Base-by-base conservation (phyloP, 2,113 vertebrate species). In the Syngnathoides biaculeatus region DNA sequence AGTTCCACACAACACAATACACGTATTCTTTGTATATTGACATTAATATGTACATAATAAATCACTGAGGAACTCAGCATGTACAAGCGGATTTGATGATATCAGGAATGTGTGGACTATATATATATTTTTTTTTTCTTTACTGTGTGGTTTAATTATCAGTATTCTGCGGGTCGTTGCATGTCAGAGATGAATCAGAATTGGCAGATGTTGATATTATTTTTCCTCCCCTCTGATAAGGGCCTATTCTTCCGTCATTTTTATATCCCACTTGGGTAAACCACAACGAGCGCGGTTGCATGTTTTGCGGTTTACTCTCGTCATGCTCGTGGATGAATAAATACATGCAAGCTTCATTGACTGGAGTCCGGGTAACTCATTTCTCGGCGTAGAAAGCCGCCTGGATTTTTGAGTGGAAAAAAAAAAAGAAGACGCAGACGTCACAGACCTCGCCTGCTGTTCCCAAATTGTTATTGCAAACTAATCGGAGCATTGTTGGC, bases 161-260 rank as follows among this genome's bases (percentile, higher is more conserved):
- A 14, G 24, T 12, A 15, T 26, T 55, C 65, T 43, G 35, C 73
- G 40, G 71, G 68, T 66, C 64, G 64, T 38, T 40, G 52, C 60
- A 58, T 53, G 45, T 19, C 38, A 75, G 67, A 79, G 75, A 84
- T 73, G 71, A 15, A 57, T 15, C 26, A 27, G n/a, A 24, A 62
- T 62, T 15, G 13, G 63, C 74, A n/a, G n/a, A n/a, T 77, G 63
- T 68, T 80, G 65, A 71, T 72, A 71, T 68, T 80, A 71, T 73
- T 69, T 79, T 35, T 35, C 5, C 6, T 35, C 6, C 30, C 30
- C 30, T 6, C 14, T 15, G 22, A 55, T 55, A 47, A 27, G 68
- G 91, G 90, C 91, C 91, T 85, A 4, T 73, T 86, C 87, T 90
- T 92, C 89, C 86, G 84, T 87, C 75, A 72, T 84, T 74, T 78